Conservation (phyloP, 2,797 vertebrate species). For the Chlorospingus semifuscus region DNA sequence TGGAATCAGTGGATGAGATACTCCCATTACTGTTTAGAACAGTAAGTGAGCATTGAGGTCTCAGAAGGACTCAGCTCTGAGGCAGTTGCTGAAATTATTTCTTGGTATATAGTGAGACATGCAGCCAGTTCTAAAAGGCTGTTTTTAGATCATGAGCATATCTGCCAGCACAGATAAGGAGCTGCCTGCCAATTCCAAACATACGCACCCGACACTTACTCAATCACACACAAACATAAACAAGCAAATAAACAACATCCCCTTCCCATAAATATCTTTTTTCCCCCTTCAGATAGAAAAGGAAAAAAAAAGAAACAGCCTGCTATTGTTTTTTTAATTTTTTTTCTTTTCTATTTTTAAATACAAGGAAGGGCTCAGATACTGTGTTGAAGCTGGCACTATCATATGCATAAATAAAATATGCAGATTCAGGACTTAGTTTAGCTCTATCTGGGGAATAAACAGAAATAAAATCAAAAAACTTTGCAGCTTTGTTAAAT, state of each 20-base stretch:
- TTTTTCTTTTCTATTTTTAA: neutral
- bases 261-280: neutral
- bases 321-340: neutral
- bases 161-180: slow-evolving; percentile 61
- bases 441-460: neutral
- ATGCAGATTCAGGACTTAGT: neutral
- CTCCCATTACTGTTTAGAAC: neutral
- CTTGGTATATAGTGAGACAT: slow-evolving; percentile 13
- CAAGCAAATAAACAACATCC: slow-evolving; percentile 30
- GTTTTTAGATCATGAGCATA: slow-evolving; percentile 53
- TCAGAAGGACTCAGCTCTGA: neutral
- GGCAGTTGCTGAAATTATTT: slow-evolving; percentile 22
- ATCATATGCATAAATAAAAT: neutral
- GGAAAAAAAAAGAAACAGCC: neutral
- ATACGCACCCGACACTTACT: neutral
- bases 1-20: neutral
- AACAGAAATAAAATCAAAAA: neutral
- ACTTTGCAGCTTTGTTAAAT: slow-evolving; percentile 1
- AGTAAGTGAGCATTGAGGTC: neutral
- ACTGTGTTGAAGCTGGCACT: neutral
- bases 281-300: neutral
- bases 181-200: slow-evolving; percentile 49
- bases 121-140: slow-evolving; percentile 41
- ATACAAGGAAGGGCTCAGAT: neutral
- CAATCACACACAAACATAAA: slow-evolving; percentile 48